A percentile compares a stretch with the other conserved stretches of the same genome.
phyloP scores from a whole-genome alignment of 2,888 invertebrate species.

The Cosmorhoe ocellata region DNA sequence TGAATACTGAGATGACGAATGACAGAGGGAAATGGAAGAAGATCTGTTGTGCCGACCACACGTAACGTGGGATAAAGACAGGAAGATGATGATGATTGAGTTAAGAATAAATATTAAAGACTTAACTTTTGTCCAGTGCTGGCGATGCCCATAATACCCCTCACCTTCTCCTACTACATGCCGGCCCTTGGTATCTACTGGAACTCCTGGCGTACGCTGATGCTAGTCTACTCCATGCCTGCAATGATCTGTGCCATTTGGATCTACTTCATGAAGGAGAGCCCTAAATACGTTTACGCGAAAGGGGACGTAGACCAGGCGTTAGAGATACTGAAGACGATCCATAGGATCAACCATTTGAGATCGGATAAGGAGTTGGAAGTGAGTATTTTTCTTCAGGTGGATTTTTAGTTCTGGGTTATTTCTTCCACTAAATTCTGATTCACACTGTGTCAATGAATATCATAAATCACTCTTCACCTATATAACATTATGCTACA shows the following conservation, averaged over 20 bases:
- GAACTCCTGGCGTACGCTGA: slow-evolving; percentile 88
- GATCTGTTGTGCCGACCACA: no score
- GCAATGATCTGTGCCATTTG: slow-evolving; percentile 82
- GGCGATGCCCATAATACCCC: slow-evolving; percentile 85
- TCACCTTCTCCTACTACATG: slow-evolving; percentile 60
- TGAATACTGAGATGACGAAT: no score
- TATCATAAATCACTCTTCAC: no score
- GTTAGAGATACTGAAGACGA: slow-evolving; percentile 59
- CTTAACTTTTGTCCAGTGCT: no score
- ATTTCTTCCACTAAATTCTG: no score
- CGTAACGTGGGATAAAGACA: no score
- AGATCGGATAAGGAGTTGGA: slow-evolving; percentile 44
- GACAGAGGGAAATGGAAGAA: no score
- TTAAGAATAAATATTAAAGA: no score
- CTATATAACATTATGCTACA: no score
- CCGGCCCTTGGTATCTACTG: slow-evolving; percentile 76
- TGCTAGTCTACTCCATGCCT: slow-evolving; percentile 85
- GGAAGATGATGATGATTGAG: no score
- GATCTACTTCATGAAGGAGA: slow-evolving; percentile 85
- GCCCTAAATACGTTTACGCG: slow-evolving; percentile 87
- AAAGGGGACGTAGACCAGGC: slow-evolving; percentile 82
- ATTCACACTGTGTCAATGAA: no score
- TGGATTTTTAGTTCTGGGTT: no score
- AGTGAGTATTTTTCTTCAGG: slow-evolving; percentile 43
- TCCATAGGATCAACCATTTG: slow-evolving; percentile 55